Base-by-base conservation (phyloP, 2,113 vertebrate species). In the Cinclus mexicanus region DNA sequence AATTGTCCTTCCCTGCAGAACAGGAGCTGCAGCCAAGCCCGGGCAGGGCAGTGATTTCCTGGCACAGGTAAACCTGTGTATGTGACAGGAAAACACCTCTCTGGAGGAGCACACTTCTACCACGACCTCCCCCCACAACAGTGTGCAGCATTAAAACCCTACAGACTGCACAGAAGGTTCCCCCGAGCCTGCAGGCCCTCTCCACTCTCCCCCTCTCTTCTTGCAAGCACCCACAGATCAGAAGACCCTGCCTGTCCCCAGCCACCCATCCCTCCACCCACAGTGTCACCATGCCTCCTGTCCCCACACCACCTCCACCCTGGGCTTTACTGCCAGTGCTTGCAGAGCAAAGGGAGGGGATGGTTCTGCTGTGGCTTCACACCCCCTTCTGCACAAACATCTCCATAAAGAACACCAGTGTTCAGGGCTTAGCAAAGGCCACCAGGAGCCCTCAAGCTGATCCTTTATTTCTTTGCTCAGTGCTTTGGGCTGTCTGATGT, bases 281-380 rank as follows among this genome's bases (percentile, higher is more conserved):
- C 50, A 10, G 22, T 1, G 28, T 2, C 50, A 52, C 26, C 9
- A 2, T 21, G 6, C 3, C 50, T 87, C 37, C 78, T 42, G 53
- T 56, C 37, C 53, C 55, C 5, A 0, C 0, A 18, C 18, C 53
- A 28, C 14, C 1, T 18, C 68, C 59, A 41, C 39, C 4, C 10
- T 2, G 11, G 77, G 42, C 22, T 70, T 13, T 9, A 4, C 13
- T 8, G n/a, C 6, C 1, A 0, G 3, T 7, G 57, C 9, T 7
- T 7, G 33, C 57, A 28, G 7, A 47, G 65, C 61, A 23, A 23
- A 90, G 53, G 26, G n/a, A 74, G 16, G 49, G 11, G 59, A 24
- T 1, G 3, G 19, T 7, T 91, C 61, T 37, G 0, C 0, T 14
- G 29, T 3, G 42, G 53, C n/a, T 87, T 63, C 80, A 46, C n/a